Evolutionary conservation across 2,797 vertebrate genomes (phyloP).

Genomic region (Spheniscus humboldti): DNA sequence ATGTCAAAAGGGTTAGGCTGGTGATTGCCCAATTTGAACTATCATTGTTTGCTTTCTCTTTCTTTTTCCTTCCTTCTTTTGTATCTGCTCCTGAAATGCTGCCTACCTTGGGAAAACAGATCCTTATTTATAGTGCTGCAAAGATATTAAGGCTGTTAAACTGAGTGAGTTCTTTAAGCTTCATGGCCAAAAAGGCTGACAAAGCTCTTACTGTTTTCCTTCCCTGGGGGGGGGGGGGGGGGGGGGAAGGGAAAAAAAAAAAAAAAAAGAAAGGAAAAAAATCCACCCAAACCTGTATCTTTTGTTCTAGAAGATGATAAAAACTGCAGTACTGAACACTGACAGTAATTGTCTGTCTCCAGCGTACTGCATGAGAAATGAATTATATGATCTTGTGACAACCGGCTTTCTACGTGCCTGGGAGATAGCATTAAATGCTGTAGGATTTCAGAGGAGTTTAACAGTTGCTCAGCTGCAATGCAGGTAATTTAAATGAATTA

Average conservation of each 20-base stretch:
- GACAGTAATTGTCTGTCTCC: conserved; percentile 53
- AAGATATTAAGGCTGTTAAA: conserved; percentile 48
- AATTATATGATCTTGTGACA: conserved; percentile 35
- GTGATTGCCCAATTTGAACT: background rate
- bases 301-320: conserved; percentile 48
- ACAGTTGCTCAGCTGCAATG: conserved; percentile 40
- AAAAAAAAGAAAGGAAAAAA: background rate
- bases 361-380: conserved; percentile 25
- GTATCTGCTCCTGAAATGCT: background rate
- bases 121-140: conserved; percentile 52
- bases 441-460: conserved; percentile 41
- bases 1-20: background rate
- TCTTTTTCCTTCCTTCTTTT: background rate
- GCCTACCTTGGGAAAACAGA: conserved; percentile 29
- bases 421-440: background rate
- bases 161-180: conserved; percentile 31
- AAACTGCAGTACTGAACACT: conserved; percentile 14
- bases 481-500: conserved; percentile 46
- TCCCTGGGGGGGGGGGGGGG: background rate
- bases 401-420: background rate
- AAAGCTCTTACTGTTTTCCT: background rate
- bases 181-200: conserved; percentile 35
- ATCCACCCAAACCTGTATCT: background rate
- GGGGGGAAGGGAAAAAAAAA: no score
- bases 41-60: conserved; percentile 9